Evolutionary conservation across 2,888 invertebrate species (phyloP).

Genomic region (Aromia moschata): DNA sequence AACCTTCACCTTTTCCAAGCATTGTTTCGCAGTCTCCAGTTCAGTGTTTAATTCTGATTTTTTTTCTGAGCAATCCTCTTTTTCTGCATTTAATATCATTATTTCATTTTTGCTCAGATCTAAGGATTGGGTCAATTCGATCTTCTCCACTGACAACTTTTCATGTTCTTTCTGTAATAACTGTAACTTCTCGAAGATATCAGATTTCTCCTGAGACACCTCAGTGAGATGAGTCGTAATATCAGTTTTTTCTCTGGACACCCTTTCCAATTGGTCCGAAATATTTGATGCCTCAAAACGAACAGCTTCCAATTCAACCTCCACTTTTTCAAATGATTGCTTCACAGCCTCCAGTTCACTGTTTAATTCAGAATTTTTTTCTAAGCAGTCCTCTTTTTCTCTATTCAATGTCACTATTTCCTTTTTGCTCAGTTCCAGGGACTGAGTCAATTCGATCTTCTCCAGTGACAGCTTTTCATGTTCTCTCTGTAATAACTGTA

Average conservation of each 20-base stretch:
- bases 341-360: slow-evolving; percentile 6
- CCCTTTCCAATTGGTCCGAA: slow-evolving; percentile 33
- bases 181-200: slow-evolving; percentile 30
- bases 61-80: too few species aligned
- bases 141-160: slow-evolving; percentile 37
- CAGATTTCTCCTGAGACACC: slow-evolving; percentile 32
- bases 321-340: neutral
- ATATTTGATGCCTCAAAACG: slow-evolving; percentile 31
- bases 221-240: slow-evolving; percentile 36
- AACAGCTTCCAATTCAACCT: slow-evolving; percentile 2
- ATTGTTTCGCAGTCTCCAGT: too few species aligned
- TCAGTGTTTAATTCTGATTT: too few species aligned
- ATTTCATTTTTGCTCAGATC: too few species aligned
- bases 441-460: slow-evolving; percentile 28
- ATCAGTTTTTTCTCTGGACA: slow-evolving; percentile 32
- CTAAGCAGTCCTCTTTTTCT: slow-evolving; percentile 47
- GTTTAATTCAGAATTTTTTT: slow-evolving; percentile 31
- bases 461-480: slow-evolving; percentile 32
- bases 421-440: slow-evolving; percentile 39
- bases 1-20: too few species aligned
- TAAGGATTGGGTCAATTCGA: slow-evolving; percentile 35
- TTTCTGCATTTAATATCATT: too few species aligned
- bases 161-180: slow-evolving; percentile 30
- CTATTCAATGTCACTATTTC: slow-evolving; percentile 51
- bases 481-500: too few species aligned